Base-by-base conservation (phyloP, 2,797 vertebrate species). In the Anguilla obscura region DNA sequence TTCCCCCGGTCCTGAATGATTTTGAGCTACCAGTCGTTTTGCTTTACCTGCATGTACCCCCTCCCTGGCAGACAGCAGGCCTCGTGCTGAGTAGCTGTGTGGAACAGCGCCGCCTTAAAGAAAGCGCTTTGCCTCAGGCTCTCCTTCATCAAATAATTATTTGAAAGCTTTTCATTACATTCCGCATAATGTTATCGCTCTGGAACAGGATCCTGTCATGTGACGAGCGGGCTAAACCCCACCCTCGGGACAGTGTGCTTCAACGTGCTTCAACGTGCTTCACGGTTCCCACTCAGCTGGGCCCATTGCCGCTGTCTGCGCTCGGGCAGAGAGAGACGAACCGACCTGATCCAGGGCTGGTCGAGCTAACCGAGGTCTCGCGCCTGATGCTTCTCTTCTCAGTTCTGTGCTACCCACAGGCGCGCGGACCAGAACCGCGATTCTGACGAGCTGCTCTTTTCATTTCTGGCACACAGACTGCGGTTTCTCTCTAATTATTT, bases 131-230 rank as follows among this genome's bases (percentile, higher is more conserved):
- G 69, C 84, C 84, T 12, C 52, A 14, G 84, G 87, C 87, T 50
- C 36, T 16, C 56, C 66, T 79, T 54, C 84, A 85, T 88, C 52
- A 80, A 85, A 85, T 88, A 85, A 79, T 88, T 52, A 85, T 88
- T 76, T 60, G 71, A 84, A 80, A 85, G 84, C 66, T 71, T 85
- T 85, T 88, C 84, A 85, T 88, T 71, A 84, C 84, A 45, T 79
- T 88, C 84, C 52, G 69, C 84, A 85, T 88, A 85, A 88, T 79
- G 52, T 76, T 88, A 88, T 85, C 84, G 52, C 52, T 58, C 66
- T 40, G 36, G 18, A 21, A 10, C 84, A 48, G 87, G 66, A n/a
- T 76, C 69, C 52, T 54, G 24, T 54, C 54, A 21, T 7, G n/a
- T 58, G 84, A 76, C 33, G 36, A 10, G 27, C 60, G 21, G 18